A percentile compares a stretch with the other conserved stretches of the same genome.
Evolutionary conservation across 1,140 invertebrate species (phyloP).

Genomic region (Arion vulgaris): DNA sequence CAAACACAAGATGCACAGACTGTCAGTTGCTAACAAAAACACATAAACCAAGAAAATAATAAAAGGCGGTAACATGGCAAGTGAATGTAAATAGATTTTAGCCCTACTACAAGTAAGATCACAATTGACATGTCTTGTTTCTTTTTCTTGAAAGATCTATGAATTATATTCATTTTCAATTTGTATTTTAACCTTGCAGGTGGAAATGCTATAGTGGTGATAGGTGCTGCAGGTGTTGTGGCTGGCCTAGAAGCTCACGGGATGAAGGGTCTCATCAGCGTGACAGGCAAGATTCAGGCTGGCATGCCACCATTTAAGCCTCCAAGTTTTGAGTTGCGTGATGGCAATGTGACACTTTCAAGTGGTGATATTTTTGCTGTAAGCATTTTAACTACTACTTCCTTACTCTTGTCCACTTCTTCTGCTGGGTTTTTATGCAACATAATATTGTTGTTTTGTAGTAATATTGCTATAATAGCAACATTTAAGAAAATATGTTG

Average conservation of each 20-base stretch:
- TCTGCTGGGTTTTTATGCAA: neutral
- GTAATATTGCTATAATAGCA: neutral
- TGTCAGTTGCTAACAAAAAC: too few relatives aligned
- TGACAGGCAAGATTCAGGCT: conserved; percentile 66
- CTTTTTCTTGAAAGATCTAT: too few relatives aligned
- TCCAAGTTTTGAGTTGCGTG: conserved; percentile 60
- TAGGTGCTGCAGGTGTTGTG: conserved; percentile 59
- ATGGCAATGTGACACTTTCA: conserved; percentile 50
- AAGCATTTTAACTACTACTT: conserved; percentile 27
- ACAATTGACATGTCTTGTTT: too few relatives aligned
- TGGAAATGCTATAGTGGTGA: conserved; percentile 69
- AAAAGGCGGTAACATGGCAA: too few relatives aligned
- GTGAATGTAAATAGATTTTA: too few relatives aligned
- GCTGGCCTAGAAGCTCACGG: conserved; percentile 53
- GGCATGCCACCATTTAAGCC: conserved; percentile 66
- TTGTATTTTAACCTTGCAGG: conserved; percentile 52
- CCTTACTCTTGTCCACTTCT: neutral
- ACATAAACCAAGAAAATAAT: too few relatives aligned
- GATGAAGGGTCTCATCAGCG: conserved; percentile 52
- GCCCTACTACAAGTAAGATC: too few relatives aligned
- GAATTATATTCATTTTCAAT: too few relatives aligned
- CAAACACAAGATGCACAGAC: too few relatives aligned
- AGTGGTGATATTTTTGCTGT: conserved; percentile 54
- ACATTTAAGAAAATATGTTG: too few relatives aligned
- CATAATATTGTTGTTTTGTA: neutral